Conservation (phyloP, 1,140 invertebrate genomes). For the Micrasema longulum region DNA sequence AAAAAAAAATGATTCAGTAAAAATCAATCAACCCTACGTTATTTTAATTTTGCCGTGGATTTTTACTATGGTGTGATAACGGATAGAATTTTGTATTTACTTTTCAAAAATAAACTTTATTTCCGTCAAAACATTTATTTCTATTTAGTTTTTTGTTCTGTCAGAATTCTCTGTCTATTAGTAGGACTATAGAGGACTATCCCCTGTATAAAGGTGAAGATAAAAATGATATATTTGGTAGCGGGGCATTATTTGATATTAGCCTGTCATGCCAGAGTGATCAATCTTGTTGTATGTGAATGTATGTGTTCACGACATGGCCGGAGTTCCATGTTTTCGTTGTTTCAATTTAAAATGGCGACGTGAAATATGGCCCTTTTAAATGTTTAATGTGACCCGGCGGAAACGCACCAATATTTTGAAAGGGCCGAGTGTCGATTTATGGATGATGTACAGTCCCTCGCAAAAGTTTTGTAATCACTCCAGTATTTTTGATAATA, state of each 20-base stretch:
- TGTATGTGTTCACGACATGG: not conserved
- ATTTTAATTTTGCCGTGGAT: no score
- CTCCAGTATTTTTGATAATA: no score
- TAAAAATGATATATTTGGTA: slow-evolving; percentile 51
- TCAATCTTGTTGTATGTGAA: slow-evolving; percentile 33
- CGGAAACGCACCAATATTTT: slow-evolving; percentile 29
- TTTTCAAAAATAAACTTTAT: no score
- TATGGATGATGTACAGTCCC: slow-evolving; percentile 8
- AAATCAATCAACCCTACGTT: no score
- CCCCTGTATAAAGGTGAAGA: slow-evolving; percentile 38
- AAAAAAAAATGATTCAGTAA: no score
- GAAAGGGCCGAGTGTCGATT: slow-evolving; percentile 31
- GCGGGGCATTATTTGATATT: slow-evolving; percentile 49
- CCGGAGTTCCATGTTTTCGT: slow-evolving; percentile 14
- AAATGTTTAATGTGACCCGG: slow-evolving; percentile 37
- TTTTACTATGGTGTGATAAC: no score
- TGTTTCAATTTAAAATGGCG: slow-evolving; percentile 40
- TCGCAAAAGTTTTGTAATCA: no score
- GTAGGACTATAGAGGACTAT: not conserved
- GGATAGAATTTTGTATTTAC: no score
- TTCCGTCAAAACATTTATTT: no score
- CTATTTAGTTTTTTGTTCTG: not conserved
- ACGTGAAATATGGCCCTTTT: slow-evolving; percentile 34
- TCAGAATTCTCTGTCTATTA: not conserved
- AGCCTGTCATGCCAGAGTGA: slow-evolving; percentile 41